A percentile compares a stretch with the other conserved stretches of the same genome.
phyloP scores from a whole-genome alignment of 2,797 vertebrate genomes.

The Melanotaenia trifasciata region DNA sequence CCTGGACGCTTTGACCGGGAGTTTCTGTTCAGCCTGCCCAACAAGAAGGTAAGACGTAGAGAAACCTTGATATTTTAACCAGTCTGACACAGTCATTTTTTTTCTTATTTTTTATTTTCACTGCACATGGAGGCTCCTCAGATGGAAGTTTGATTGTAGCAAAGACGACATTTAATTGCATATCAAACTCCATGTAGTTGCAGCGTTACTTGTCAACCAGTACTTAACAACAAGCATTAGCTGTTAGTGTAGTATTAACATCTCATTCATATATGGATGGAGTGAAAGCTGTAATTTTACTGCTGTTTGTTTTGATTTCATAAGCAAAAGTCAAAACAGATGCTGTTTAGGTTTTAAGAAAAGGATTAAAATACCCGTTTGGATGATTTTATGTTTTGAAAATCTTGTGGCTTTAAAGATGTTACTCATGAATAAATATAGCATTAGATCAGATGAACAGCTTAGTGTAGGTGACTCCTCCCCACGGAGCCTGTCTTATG shows the following conservation, averaged over 20 bases:
- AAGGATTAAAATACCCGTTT: conserved; percentile 27
- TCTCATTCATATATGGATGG: not conserved
- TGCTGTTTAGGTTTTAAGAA: conserved; percentile 45
- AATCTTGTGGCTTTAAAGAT: not conserved
- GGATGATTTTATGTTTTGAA: not conserved
- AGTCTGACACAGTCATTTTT: too few species aligned
- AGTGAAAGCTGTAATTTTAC: not conserved
- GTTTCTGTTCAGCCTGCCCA: conserved; percentile 98
- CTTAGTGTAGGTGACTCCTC: conserved; percentile 22
- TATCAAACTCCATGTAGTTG: not conserved
- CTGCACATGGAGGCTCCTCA: not conserved
- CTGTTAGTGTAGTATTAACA: not conserved
- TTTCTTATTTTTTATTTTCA: not conserved
- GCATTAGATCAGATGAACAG: conserved; percentile 17
- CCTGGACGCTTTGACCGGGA: conserved; percentile 99
- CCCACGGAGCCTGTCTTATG: conserved; percentile 31
- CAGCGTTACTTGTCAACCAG: too few species aligned
- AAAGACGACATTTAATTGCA: not conserved
- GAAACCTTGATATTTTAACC: not conserved
- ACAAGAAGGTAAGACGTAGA: conserved; percentile 89
- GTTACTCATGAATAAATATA: conserved; percentile 1
- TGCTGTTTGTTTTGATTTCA: conserved; percentile 21
- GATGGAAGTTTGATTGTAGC: not conserved
- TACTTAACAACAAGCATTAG: not conserved
- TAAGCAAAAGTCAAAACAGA: conserved; percentile 31